These are phyloP conservation scores for Hapalemur alaotrensis DNA, from an alignment of 2,797 vertebrate species.

Conservation along the genomic window DNA sequence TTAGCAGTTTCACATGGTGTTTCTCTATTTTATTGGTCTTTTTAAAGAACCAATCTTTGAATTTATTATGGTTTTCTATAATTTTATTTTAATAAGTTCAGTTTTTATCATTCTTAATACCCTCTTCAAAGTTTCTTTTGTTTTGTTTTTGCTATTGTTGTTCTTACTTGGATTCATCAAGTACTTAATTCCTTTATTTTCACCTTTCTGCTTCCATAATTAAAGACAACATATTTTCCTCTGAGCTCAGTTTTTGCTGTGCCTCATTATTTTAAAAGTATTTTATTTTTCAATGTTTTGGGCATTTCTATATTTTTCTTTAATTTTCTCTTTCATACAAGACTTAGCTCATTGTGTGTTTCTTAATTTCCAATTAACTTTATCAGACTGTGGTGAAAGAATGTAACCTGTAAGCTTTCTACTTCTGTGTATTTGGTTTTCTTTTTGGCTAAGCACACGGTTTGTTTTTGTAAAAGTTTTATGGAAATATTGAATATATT, in stretches of 20 bases:
- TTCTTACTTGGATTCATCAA: neutral
- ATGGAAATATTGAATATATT: neutral
- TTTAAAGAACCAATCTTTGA: neutral
- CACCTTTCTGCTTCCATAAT: neutral
- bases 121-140: neutral
- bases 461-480: neutral
- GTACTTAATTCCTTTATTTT: neutral
- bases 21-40: neutral
- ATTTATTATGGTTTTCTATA: constrained; percentile 7
- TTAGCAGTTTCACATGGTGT: neutral
- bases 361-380: neutral
- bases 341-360: neutral
- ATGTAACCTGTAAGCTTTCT: neutral
- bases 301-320: neutral
- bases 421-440: neutral
- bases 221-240: neutral
- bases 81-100: neutral
- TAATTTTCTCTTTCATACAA: neutral
- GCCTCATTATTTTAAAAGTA: neutral
- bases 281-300: neutral
- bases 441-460: neutral
- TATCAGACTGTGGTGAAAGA: neutral
- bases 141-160: neutral
- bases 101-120: neutral
- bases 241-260: neutral